phyloP scores from a whole-genome alignment of 2,113 vertebrate species.

The Toxotes chatareus region DNA sequence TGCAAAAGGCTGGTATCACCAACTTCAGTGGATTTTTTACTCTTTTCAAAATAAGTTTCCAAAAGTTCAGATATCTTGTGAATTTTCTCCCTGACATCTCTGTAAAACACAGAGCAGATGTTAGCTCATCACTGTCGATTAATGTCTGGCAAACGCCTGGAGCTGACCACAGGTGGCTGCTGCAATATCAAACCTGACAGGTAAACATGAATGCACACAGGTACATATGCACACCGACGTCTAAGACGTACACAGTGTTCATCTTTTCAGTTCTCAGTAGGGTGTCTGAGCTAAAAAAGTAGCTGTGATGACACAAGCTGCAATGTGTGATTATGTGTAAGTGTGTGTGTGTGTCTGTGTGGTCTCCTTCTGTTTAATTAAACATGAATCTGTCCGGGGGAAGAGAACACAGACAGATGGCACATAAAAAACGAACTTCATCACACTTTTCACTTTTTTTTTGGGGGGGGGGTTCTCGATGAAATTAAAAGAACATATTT shows the following conservation, averaged over 20 bases:
- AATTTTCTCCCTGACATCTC: constrained; percentile 13
- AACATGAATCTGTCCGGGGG: constrained; percentile 55
- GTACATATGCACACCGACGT: neutral
- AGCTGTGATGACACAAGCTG: constrained; percentile 52
- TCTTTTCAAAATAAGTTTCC: constrained; percentile 8
- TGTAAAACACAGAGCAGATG: constrained; percentile 66
- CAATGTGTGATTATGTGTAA: constrained; percentile 3
- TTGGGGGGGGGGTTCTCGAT: neutral
- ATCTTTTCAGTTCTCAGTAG: constrained; percentile 41
- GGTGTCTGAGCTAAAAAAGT: constrained; percentile 41
- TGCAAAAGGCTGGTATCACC: neutral
- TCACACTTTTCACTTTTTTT: constrained; percentile 33
- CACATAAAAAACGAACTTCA: constrained; percentile 59
- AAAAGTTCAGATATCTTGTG: constrained; percentile 13
- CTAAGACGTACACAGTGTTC: neutral
- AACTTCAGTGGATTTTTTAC: neutral
- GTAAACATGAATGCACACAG: constrained; percentile 41
- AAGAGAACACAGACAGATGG: constrained; percentile 69
- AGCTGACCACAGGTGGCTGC: constrained; percentile 68
- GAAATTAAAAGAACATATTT: constrained; percentile 34
- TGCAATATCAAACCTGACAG: constrained; percentile 47
- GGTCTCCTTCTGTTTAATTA: constrained; percentile 74
- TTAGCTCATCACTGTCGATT: constrained; percentile 56
- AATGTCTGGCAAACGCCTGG: constrained; percentile 55
- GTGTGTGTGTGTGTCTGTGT: constrained; percentile 37